phyloP scores from a whole-genome alignment of 2,888 invertebrate genomes.

The Argyra leucocephala region DNA sequence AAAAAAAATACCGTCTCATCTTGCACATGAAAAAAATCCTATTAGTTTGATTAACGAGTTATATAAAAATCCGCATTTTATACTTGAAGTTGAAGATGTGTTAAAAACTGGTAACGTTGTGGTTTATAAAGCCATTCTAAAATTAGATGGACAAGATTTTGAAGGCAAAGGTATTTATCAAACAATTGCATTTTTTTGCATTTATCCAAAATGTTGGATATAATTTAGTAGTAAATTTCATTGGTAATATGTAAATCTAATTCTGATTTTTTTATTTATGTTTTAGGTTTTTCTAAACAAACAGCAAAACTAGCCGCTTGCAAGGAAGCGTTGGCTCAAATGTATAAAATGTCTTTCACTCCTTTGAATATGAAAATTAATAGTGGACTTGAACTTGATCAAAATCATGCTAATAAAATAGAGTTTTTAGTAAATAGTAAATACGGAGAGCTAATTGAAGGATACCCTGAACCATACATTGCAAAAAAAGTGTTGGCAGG shows the following conservation, averaged over 20 bases:
- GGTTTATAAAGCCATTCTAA: neutral
- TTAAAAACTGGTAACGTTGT: neutral
- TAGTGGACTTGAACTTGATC: neutral
- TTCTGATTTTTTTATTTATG: too few relatives aligned
- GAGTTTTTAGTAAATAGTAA: neutral
- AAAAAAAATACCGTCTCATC: neutral
- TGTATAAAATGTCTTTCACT: neutral
- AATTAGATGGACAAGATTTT: neutral
- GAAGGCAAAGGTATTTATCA: neutral
- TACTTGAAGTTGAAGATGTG: conserved; percentile 1
- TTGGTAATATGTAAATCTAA: too few relatives aligned
- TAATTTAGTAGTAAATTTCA: too few relatives aligned
- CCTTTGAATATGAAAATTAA: neutral
- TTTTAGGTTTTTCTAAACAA: neutral
- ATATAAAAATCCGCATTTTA: neutral
- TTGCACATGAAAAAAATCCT: neutral
- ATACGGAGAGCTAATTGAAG: neutral
- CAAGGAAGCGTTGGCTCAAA: neutral
- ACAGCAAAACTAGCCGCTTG: neutral
- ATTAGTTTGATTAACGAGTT: neutral
- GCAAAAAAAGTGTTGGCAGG: neutral
- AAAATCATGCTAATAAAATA: neutral
- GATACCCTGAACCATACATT: neutral
- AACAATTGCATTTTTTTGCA: neutral
- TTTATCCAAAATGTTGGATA: too few relatives aligned